Base-by-base conservation (phyloP, 2,797 vertebrate species). In the Borostomias antarcticus region DNA sequence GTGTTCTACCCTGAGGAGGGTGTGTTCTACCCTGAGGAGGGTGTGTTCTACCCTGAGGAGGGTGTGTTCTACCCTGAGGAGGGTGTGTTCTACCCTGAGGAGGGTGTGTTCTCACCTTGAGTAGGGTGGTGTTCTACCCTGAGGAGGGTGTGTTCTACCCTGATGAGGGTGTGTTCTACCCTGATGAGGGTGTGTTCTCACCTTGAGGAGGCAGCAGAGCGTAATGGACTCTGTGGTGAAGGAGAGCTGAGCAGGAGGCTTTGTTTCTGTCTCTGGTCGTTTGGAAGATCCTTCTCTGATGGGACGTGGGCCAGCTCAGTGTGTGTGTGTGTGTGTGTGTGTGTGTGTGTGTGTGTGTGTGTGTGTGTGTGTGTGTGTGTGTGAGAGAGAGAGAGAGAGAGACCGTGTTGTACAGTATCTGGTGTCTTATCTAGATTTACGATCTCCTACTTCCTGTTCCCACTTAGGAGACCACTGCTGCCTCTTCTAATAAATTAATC, bases 61-160 rank as follows among this genome's bases (percentile, higher is more conserved):
- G n/a, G 35, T 2, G 35, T 8, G 13, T 1, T 37, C 35, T 3
- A 50, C 19, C 7, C 8, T 19, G 5, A 23, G 21, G 9, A 50
- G 47, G 1, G 19, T 19, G 7, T 50, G 47, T 50, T 50, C 4
- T 19, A n/a, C n/a, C n/a, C n/a, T n/a, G n/a, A n/a, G n/a, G n/a
- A n/a, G n/a, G n/a, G n/a, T n/a, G n/a, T n/a, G n/a, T n/a, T n/a
- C 86, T 89, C 86, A 86, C 86, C 86, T 81, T 85, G 78, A 69
- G n/a, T n/a, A n/a, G n/a, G n/a, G n/a, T 77, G 64, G 13, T 32
- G 26, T 30, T 29, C 25, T 29, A n/a, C n/a, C n/a, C n/a, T n/a
- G n/a, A n/a, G n/a, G n/a, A n/a, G n/a, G n/a, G n/a, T n/a, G n/a
- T n/a, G n/a, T n/a, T n/a, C n/a, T n/a, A n/a, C n/a, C n/a, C n/a